Conservation (phyloP, 2,888 invertebrate species). For the Rapana venosa region DNA sequence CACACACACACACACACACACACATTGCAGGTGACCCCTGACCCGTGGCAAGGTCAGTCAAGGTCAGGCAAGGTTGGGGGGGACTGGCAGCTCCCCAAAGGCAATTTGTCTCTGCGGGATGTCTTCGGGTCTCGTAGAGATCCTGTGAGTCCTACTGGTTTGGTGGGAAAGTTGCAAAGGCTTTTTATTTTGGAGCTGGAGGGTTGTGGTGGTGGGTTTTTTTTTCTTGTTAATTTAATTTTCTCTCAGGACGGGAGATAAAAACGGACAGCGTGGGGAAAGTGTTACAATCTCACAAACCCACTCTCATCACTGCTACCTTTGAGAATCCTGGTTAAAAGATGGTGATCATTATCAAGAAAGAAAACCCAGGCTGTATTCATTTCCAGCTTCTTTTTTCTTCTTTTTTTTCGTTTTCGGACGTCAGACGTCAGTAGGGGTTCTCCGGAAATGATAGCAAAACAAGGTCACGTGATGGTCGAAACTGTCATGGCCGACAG, state of each 20-base stretch:
- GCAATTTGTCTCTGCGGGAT: constrained; percentile 18
- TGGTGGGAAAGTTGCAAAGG: not conserved
- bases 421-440: no score
- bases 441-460: no score
- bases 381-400: not conserved
- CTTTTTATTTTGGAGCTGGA: not conserved
- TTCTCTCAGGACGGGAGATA: not conserved
- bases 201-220: not conserved
- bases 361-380: not conserved
- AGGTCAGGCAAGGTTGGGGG: no score
- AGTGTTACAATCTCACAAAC: no score
- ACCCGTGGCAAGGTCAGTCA: not conserved
- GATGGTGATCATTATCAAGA: no score
- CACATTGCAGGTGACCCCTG: not conserved
- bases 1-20: no score
- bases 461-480: no score
- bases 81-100: not conserved
- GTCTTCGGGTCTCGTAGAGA: not conserved
- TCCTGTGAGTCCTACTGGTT: not conserved
- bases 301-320: no score
- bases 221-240: not conserved
- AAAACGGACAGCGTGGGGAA: no score
- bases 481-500: no score
- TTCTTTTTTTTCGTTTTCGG: not conserved
- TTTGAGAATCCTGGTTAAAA: no score